Percentiles rank a stretch among this genome's conserved stretches.
Conservation (phyloP, 1,140 invertebrate genomes). For the Lepidotrigona ventralis region DNA sequence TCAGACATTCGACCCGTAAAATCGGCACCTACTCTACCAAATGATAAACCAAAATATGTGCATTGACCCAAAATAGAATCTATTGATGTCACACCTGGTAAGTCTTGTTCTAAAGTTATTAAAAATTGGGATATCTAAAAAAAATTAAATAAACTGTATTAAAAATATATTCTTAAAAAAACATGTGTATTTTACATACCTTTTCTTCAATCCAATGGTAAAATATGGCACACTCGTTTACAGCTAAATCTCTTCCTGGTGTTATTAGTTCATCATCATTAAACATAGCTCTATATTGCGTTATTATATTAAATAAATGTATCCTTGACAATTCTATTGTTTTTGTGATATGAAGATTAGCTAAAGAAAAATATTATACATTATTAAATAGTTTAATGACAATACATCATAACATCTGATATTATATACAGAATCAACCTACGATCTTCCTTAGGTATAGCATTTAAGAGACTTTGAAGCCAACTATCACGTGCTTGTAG, state of each 20-base stretch:
- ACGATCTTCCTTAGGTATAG: constrained; percentile 91
- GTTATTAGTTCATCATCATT: constrained; percentile 85
- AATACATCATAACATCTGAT: not conserved
- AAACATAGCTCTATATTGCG: constrained; percentile 97
- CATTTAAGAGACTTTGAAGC: constrained; percentile 89
- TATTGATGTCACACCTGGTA: constrained; percentile 85
- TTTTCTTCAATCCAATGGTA: constrained; percentile 90
- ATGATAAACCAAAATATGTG: constrained; percentile 97
- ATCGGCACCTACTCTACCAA: constrained; percentile 95
- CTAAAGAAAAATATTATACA: constrained; percentile 79
- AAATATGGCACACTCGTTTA: constrained; percentile 88
- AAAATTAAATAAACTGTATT: constrained; percentile 40
- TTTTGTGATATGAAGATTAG: constrained; percentile 90
- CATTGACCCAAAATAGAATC: constrained; percentile 95
- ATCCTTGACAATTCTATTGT: constrained; percentile 95
- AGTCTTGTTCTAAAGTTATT: constrained; percentile 86
- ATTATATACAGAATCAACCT: constrained; percentile 74
- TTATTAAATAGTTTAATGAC: constrained; percentile 19
- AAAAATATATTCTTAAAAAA: constrained; percentile 20
- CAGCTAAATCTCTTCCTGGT: constrained; percentile 79
- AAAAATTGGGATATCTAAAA: constrained; percentile 90
- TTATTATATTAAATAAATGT: constrained; percentile 97
- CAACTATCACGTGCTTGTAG: constrained; percentile 94
- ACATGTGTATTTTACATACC: constrained; percentile 78
- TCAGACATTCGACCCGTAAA: constrained; percentile 92